Percentiles rank a stretch among this genome's conserved stretches.
Evolutionary conservation across 1,140 invertebrate genomes (phyloP).

Genomic region (Trachelipus rathkii): DNA sequence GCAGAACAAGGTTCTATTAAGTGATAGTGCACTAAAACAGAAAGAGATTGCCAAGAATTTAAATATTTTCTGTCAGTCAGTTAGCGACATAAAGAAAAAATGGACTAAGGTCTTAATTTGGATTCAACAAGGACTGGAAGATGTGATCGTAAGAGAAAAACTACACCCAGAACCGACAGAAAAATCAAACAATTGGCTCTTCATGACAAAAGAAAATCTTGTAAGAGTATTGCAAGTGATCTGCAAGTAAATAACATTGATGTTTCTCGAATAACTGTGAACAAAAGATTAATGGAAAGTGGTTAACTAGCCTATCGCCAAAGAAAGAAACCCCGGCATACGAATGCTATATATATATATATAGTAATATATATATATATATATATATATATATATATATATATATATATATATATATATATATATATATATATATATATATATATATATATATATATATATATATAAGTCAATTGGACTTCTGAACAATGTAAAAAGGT

Average conservation of each 20-base stretch:
- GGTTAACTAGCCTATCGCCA: neutral
- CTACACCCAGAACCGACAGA: constrained; percentile 5
- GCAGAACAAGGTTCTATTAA: constrained; percentile 5
- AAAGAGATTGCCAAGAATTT: constrained; percentile 4
- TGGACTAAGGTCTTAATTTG: neutral
- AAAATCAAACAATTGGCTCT: constrained; percentile 16
- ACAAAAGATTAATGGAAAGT: neutral
- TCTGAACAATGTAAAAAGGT: neutral
- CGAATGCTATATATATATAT: constrained; percentile 10
- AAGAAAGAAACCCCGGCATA: neutral
- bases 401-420: too few relatives aligned
- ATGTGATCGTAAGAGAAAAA: constrained; percentile 5
- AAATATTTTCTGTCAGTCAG: constrained; percentile 3
- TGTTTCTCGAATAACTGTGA: constrained; percentile 11
- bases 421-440: too few relatives aligned
- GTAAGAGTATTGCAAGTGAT: constrained; percentile 7
- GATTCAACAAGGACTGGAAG: too few relatives aligned
- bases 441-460: too few relatives aligned
- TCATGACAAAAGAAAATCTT: constrained; percentile 11
- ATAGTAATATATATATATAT: too few relatives aligned
- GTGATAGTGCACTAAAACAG: neutral
- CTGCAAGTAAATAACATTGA: neutral
- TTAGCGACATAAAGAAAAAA: constrained; percentile 11
- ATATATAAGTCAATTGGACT: neutral
- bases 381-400: too few relatives aligned